A percentile compares a stretch with the other conserved stretches of the same genome.
These are phyloP conservation scores for Notolabrus celidotus DNA, from an alignment of 2,797 vertebrate genomes.

Conservation along the genomic window DNA sequence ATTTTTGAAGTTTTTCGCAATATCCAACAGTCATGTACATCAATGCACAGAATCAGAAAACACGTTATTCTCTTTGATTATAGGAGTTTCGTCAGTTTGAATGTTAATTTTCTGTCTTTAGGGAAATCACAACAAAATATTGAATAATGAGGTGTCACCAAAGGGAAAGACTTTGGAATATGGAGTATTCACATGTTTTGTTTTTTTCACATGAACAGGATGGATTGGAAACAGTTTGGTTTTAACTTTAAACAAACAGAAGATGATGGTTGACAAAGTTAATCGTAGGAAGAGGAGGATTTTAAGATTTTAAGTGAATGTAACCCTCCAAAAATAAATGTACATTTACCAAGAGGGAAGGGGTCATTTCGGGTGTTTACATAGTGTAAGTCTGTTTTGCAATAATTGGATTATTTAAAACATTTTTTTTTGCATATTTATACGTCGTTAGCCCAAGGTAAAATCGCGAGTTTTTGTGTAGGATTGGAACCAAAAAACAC, in stretches of 20 bases:
- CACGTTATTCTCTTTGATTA: background rate
- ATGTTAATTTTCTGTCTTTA: slow-evolving; percentile 21
- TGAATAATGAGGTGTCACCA: slow-evolving; percentile 11
- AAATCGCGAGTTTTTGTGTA: no score
- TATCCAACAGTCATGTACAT: slow-evolving; percentile 9
- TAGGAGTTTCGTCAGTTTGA: background rate
- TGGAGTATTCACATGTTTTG: slow-evolving; percentile 7
- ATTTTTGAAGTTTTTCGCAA: slow-evolving; percentile 47
- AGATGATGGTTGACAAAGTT: background rate
- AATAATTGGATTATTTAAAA: no score
- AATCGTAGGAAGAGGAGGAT: no score
- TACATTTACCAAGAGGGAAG: no score
- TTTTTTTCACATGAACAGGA: background rate
- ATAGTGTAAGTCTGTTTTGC: no score
- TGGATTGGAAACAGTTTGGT: background rate
- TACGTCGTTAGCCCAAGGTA: no score
- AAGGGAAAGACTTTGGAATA: background rate
- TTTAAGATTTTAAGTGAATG: no score
- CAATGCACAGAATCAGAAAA: slow-evolving; percentile 2
- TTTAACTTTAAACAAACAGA: background rate
- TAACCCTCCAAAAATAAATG: no score
- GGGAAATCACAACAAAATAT: background rate
- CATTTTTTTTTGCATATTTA: no score
- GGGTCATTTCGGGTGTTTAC: no score
- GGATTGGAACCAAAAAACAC: no score